Evolutionary conservation across 2,888 invertebrate species (phyloP).

Genomic region (Sinelater perroti): DNA sequence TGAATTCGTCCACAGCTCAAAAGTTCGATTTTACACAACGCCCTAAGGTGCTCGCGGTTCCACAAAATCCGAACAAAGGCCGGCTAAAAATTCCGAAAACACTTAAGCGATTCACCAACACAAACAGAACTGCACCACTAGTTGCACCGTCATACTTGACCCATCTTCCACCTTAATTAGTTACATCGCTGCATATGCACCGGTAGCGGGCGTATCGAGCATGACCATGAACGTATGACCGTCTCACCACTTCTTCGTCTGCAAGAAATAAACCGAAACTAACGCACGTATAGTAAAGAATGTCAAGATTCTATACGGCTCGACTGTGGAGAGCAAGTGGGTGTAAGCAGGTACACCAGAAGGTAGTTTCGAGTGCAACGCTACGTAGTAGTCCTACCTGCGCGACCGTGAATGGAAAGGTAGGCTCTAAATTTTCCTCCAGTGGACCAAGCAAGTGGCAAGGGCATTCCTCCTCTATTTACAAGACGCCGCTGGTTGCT

Average conservation of each 20-base stretch:
- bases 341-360: conserved; percentile 47
- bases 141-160: too few relatives aligned
- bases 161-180: too few relatives aligned
- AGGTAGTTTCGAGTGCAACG: conserved; percentile 40
- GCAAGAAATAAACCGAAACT: conserved; percentile 38
- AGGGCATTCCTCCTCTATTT: conserved; percentile 50
- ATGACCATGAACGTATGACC: conserved; percentile 41
- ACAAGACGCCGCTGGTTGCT: conserved; percentile 3
- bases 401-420: background rate
- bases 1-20: too few relatives aligned
- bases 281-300: conserved; percentile 32
- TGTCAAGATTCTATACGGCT: conserved; percentile 42
- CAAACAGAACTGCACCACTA: too few relatives aligned
- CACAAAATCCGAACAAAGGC: too few relatives aligned
- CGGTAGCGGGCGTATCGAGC: conserved; percentile 9
- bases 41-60: too few relatives aligned
- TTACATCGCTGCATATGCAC: conserved; percentile 8
- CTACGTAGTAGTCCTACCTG: too few relatives aligned
- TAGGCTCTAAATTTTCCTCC: conserved; percentile 51
- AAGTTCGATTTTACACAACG: too few relatives aligned
- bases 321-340: conserved; percentile 44
- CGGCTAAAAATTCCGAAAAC: too few relatives aligned
- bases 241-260: conserved; percentile 39
- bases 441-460: conserved; percentile 50
- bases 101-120: too few relatives aligned